Evolutionary conservation across 2,113 vertebrate species (phyloP), one percentile per base, ranked within the genome.

Genomic region (Thamnaconus septentrionalis): DNA sequence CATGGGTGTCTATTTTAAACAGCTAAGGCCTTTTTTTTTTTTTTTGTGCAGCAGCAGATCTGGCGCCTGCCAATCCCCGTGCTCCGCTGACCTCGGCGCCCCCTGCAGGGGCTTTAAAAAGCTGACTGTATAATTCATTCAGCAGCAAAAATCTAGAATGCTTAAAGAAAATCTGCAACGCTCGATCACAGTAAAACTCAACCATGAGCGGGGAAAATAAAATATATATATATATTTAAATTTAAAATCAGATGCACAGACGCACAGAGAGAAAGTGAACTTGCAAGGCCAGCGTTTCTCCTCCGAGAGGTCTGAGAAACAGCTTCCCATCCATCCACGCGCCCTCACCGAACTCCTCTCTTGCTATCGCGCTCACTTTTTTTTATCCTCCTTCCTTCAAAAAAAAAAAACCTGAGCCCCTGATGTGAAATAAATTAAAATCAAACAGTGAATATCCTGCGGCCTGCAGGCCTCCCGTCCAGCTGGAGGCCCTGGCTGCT

Each of bases 401-500:
- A 41, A 48, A 56, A 49, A n/a, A n/a, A 11, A n/a, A 50, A 50
- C 2, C 5, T 45, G 66, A 79, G 66, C 48, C 12, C 18, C 52
- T 69, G 31, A 73, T 31, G 18, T 31, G 86, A 83, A 87, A 83
- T 83, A 84, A 87, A 81, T 31, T 80, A 75, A 74, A 79, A 76
- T 71, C 54, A 61, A 63, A 75, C 72, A 81, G 68, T 76, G 78
- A 64, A 53, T 77, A 61, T 64, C 58, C 50, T 61, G 56, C 56
- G 66, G 70, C n/a, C 41, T 8, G 18, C 18, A 31, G 74, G 76
- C 82, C 83, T 86, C 87, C 85, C 41, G 81, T 87, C 89, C 84
- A 87, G 31, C 41, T 79, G 82, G 87, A 83, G 85, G 86, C 59
- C 18, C 75, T 80, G 1, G 81, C 62, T 88, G 97, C 97, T 99